Base-by-base conservation (phyloP, 2,797 vertebrate species). In the Pantherophis vulpinus region DNA sequence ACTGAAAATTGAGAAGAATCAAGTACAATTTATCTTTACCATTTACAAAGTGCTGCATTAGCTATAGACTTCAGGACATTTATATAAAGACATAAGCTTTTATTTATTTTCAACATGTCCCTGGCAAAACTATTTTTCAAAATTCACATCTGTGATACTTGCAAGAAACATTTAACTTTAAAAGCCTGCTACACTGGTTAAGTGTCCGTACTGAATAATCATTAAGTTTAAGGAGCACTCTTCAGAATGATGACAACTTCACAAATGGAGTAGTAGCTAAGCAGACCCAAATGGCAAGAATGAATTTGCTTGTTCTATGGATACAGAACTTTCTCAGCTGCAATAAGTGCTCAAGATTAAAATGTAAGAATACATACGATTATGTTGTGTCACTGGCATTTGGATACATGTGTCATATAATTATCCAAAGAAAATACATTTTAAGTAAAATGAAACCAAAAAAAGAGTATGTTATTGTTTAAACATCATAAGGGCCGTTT, bases 401-500 rank as follows among this genome's bases (percentile, higher is more conserved):
- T 96, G 95, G 95, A 97, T 97, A 91, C 96, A 97, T 93, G 95
- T 97, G 93, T 89, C 87, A 55, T 97, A 97, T 95, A 97, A 94
- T 94, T 94, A 96, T 96, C 94, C 96, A 97, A 97, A 97, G 96
- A 97, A 97, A 97, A 97, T 96, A 97, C 96, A 97, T 93, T 92
- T 95, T 95, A 95, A 16, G 74, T 94, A 79, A 70, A 70, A 66
- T 66, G 94, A 95, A 60, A 96, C 51, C 8, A 96, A 97, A 93
- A 59, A 97, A 32, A 90, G 92, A 94, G 95, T 97, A 91, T 96
- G 97, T 96, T 95, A 97, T 91, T 96, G 95, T 95, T 97, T 97
- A 97, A 97, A 97, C 91, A 90, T 96, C 91, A 94, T 95, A 94
- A 97, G 97, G 96, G 95, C 91, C 96, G 93, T 93, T 93, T 95